A percentile compares a stretch with the other conserved stretches of the same genome.
These are phyloP conservation scores for Idaea biselata DNA, from an alignment of 2,888 invertebrate species.

Conservation along the genomic window DNA sequence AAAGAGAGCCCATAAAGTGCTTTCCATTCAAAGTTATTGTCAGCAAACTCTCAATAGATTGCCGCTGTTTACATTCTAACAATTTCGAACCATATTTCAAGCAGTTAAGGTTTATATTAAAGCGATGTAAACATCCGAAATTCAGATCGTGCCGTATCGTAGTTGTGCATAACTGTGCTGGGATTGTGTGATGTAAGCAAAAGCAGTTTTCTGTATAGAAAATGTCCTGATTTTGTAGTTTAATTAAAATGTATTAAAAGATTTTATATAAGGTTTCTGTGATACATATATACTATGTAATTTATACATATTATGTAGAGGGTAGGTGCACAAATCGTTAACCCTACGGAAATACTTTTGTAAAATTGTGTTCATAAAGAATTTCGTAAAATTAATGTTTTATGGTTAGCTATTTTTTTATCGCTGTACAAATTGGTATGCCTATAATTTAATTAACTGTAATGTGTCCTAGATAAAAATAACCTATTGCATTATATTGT, in stretches of 20 bases:
- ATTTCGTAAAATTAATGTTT: too few species aligned
- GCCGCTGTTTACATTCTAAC: not conserved
- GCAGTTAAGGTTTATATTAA: not conserved
- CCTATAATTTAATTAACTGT: too few species aligned
- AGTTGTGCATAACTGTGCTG: not conserved
- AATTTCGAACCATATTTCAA: not conserved
- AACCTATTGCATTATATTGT: too few species aligned
- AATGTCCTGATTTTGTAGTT: not conserved
- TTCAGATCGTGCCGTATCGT: not conserved
- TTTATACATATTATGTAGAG: too few species aligned
- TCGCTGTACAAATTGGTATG: too few species aligned
- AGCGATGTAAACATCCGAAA: conserved; percentile 1
- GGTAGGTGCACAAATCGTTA: too few species aligned
- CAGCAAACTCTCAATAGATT: not conserved
- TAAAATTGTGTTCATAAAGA: too few species aligned
- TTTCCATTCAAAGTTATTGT: not conserved
- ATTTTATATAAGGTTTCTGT: not conserved
- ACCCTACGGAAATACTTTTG: too few species aligned
- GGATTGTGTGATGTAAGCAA: not conserved
- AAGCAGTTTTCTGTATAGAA: not conserved
- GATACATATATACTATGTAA: not conserved
- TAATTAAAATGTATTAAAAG: not conserved
- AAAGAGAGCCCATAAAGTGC: not conserved
- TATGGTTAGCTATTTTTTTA: too few species aligned
- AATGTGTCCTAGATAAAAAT: too few species aligned